phyloP scores from a whole-genome alignment of 2,888 invertebrate genomes.

The Scaptodrosophila latifasciaeformis region DNA sequence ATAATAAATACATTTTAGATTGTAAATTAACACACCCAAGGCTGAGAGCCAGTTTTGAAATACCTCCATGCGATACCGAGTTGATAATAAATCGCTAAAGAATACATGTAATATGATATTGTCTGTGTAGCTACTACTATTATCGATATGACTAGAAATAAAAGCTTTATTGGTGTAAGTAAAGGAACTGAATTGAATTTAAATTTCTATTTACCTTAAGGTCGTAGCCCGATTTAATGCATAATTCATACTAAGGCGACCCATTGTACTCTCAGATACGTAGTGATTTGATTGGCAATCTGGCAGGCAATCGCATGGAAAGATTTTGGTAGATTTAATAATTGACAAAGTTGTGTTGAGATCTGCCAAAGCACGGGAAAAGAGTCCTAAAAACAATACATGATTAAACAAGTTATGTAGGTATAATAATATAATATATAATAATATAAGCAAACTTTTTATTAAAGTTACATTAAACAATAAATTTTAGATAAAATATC shows the following conservation, averaged over 20 bases:
- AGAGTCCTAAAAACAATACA: conserved; percentile 15
- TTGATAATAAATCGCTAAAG: conserved; percentile 82
- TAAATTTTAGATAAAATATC: too few relatives aligned
- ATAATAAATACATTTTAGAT: too few relatives aligned
- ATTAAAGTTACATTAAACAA: too few relatives aligned
- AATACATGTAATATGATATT: conserved; percentile 81
- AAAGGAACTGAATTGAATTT: neutral
- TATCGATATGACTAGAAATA: neutral
- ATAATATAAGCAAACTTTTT: too few relatives aligned
- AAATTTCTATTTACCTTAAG: conserved; percentile 34
- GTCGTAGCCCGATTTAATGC: conserved; percentile 72
- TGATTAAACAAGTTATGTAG: too few relatives aligned
- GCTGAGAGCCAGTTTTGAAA: conserved; percentile 83
- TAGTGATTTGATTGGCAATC: conserved; percentile 81
- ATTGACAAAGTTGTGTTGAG: conserved; percentile 53
- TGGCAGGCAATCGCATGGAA: conserved; percentile 78
- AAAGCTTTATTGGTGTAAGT: neutral
- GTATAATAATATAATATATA: too few relatives aligned
- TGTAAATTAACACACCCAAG: conserved; percentile 77
- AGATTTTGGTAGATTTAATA: conserved; percentile 45
- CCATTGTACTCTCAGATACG: conserved; percentile 80
- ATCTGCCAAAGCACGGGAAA: conserved; percentile 74
- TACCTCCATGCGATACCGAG: conserved; percentile 80
- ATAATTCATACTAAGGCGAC: conserved; percentile 76
- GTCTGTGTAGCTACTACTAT: conserved; percentile 74